Evolutionary conservation across 2,888 invertebrate genomes (phyloP).

Genomic region (Sinohyriopsis cumingii): DNA sequence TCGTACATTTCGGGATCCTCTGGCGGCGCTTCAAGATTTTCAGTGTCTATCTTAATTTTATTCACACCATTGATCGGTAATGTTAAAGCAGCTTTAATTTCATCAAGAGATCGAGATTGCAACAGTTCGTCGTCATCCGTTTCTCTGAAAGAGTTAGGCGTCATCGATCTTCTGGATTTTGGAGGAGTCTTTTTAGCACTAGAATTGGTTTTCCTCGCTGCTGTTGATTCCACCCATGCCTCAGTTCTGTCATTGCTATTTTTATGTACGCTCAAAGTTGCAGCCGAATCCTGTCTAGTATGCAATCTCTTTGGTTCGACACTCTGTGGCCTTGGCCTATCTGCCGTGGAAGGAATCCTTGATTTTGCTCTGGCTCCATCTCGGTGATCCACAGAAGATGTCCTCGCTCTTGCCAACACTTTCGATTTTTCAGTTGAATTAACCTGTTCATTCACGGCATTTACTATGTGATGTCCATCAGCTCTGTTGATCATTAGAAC

Average conservation of each 20-base stretch:
- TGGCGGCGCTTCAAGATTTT: slow-evolving; percentile 58
- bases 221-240: slow-evolving; percentile 61
- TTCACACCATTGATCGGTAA: slow-evolving; percentile 48
- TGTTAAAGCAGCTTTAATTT: slow-evolving; percentile 55
- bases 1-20: slow-evolving; percentile 64
- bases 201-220: slow-evolving; percentile 36
- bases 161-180: slow-evolving; percentile 44
- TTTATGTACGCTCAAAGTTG: no score
- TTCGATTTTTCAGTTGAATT: slow-evolving; percentile 19
- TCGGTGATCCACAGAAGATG: slow-evolving; percentile 16
- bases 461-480: slow-evolving; percentile 39
- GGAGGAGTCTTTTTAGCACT: slow-evolving; percentile 15
- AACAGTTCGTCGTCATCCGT: slow-evolving; percentile 39
- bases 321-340: slow-evolving; percentile 40
- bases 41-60: slow-evolving; percentile 36
- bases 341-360: slow-evolving; percentile 9
- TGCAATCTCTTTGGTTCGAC: slow-evolving; percentile 38
- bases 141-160: slow-evolving; percentile 51
- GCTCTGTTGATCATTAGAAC: slow-evolving; percentile 46
- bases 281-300: slow-evolving; percentile 11
- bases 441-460: slow-evolving; percentile 30
- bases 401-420: slow-evolving; percentile 43
- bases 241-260: slow-evolving; percentile 45
- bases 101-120: slow-evolving; percentile 53
- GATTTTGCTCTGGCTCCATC: slow-evolving; percentile 19